Conservation (phyloP, 2,888 invertebrate species). For the Athrips mouffetella region DNA sequence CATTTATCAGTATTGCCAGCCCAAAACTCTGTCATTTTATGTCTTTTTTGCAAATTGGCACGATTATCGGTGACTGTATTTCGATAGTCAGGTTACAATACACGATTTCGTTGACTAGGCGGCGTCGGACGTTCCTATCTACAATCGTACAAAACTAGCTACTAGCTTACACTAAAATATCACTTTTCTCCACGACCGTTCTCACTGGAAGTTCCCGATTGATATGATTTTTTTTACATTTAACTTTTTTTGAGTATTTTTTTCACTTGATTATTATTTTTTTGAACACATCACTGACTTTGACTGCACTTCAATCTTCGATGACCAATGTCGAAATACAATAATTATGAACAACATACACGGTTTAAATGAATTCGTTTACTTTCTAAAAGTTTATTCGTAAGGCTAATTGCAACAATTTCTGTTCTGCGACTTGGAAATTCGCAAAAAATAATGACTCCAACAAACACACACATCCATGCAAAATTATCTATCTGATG, state of each 20-base stretch:
- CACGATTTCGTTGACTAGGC: conserved; percentile 70
- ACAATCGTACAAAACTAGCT: conserved; percentile 32
- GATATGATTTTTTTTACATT: conserved; percentile 34
- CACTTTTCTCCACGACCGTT: conserved; percentile 60
- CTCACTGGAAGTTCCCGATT: conserved; percentile 59
- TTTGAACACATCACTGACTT: conserved; percentile 62
- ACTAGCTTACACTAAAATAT: conserved; percentile 48
- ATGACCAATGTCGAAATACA: neutral
- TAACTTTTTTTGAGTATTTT: conserved; percentile 60
- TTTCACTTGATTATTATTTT: conserved; percentile 32
- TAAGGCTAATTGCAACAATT: no score
- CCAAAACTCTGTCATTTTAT: neutral
- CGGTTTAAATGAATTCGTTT: no score
- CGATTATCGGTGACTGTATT: neutral
- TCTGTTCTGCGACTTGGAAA: no score
- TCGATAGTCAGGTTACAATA: conserved; percentile 25
- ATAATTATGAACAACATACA: no score
- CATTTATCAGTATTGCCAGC: neutral
- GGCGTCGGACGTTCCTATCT: conserved; percentile 47
- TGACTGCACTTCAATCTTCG: neutral
- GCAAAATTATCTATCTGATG: no score
- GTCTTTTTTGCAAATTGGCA: neutral
- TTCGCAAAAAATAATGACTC: no score
- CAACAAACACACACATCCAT: no score
- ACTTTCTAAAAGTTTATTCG: no score